phyloP scores from a whole-genome alignment of 2,888 invertebrate species.

The Tuberolachnus salignus region DNA sequence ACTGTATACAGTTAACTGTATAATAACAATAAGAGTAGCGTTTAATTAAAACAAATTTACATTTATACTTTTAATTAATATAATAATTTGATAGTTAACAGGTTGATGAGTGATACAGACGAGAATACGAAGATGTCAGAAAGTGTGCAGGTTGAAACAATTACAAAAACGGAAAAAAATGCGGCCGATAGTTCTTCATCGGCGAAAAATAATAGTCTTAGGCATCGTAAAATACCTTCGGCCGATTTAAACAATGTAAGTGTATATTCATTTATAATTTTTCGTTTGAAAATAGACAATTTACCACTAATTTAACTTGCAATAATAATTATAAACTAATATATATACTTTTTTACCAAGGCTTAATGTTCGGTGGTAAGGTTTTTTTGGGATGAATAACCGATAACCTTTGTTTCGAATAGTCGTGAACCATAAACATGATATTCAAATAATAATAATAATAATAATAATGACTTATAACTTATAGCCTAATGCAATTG shows the following conservation, averaged over 20 bases:
- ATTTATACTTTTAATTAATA: no score
- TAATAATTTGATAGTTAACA: not conserved
- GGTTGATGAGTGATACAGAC: slow-evolving; percentile 41
- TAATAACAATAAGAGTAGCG: no score
- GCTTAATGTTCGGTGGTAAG: no score
- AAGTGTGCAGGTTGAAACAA: slow-evolving; percentile 45
- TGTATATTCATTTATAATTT: slow-evolving; percentile 17
- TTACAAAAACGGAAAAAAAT: slow-evolving; percentile 25
- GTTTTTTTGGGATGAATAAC: no score
- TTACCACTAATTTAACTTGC: no score
- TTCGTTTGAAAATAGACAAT: no score
- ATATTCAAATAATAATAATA: not conserved
- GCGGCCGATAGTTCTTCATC: slow-evolving; percentile 4
- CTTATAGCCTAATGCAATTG: not conserved
- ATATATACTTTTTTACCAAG: not conserved
- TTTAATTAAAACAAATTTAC: no score
- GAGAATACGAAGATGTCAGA: slow-evolving; percentile 31
- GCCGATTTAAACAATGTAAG: slow-evolving; percentile 44
- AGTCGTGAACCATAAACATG: not conserved
- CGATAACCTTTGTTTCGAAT: not conserved
- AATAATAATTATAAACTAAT: not conserved
- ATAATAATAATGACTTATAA: not conserved
- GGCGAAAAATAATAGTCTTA: slow-evolving; percentile 35
- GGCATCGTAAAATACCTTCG: slow-evolving; percentile 52
- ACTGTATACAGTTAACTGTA: no score